These are phyloP conservation scores for Rhynchonycteris naso DNA, from an alignment of 2,797 vertebrate species.

Conservation along the genomic window DNA sequence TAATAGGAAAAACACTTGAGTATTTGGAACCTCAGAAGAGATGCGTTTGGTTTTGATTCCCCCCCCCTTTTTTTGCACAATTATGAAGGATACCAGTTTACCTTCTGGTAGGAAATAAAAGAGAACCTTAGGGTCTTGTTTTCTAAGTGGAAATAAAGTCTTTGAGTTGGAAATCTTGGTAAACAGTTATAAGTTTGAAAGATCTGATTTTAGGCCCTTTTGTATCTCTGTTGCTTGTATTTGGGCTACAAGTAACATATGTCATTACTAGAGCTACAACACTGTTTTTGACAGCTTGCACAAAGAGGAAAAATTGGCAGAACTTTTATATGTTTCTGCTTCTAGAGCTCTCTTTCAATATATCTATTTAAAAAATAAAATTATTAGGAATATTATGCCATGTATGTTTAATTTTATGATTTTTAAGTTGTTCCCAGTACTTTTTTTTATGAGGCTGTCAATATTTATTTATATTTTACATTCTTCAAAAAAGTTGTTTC, in stretches of 20 bases:
- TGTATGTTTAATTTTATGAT: neutral
- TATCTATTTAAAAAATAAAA: conserved; percentile 27
- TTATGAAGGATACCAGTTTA: conserved; percentile 43
- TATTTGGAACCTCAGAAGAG: conserved; percentile 15
- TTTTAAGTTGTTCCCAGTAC: neutral
- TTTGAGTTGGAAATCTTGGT: conserved; percentile 52
- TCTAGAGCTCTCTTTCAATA: neutral
- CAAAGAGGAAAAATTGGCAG: neutral
- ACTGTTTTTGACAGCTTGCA: conserved; percentile 10
- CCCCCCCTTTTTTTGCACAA: neutral
- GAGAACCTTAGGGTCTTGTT: conserved; percentile 48
- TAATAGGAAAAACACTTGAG: neutral
- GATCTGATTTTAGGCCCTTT: conserved; percentile 38
- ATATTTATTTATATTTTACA: neutral
- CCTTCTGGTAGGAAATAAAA: conserved; percentile 50
- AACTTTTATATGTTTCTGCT: neutral
- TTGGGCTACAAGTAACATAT: conserved; percentile 6
- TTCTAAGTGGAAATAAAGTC: conserved; percentile 43
- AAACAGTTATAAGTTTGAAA: conserved; percentile 46
- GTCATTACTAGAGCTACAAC: neutral
- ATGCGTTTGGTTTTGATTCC: conserved; percentile 12
- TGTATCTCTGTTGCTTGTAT: conserved; percentile 26
- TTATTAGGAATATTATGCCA: neutral
- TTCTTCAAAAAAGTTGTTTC: conserved; percentile 19
- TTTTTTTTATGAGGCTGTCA: neutral